Conservation (phyloP, 2,888 invertebrate species). For the Drosophila crucigera region DNA sequence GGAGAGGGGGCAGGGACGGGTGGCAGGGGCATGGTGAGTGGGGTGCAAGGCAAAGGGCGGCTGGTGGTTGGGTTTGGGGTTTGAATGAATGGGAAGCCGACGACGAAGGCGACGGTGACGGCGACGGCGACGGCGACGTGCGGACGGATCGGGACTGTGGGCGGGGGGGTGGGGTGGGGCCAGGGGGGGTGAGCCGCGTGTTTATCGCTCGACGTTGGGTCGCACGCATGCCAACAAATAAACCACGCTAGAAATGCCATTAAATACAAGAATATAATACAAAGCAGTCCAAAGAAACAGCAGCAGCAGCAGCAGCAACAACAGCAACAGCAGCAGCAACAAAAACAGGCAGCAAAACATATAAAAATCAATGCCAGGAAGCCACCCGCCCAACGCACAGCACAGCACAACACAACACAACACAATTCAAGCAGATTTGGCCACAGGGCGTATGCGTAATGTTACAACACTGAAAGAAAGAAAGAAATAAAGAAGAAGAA, state of each 20-base stretch:
- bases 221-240: conserved; percentile 79
- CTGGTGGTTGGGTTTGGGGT: conserved; percentile 1
- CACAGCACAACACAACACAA: conserved; percentile 4
- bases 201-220: conserved; percentile 75
- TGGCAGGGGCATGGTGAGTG: neutral
- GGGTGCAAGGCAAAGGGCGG: conserved; percentile 2
- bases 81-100: conserved; percentile 4
- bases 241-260: conserved; percentile 78
- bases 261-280: conserved; percentile 73
- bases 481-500: conserved; percentile 19
- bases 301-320: conserved; percentile 21
- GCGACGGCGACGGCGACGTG: neutral
- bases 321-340: neutral
- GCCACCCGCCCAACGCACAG: conserved; percentile 54
- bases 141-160: neutral
- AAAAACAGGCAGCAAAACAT: conserved; percentile 27
- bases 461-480: conserved; percentile 44
- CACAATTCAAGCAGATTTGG: conserved; percentile 4
- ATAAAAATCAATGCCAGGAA: conserved; percentile 75
- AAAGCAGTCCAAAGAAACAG: conserved; percentile 41
- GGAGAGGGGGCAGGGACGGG: neutral
- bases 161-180: neutral
- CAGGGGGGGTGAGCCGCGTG: conserved; percentile 56
- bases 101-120: neutral
- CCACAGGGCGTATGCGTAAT: conserved; percentile 73